Base-by-base conservation (phyloP, 1,140 invertebrate genomes). In the Lerema accius region DNA sequence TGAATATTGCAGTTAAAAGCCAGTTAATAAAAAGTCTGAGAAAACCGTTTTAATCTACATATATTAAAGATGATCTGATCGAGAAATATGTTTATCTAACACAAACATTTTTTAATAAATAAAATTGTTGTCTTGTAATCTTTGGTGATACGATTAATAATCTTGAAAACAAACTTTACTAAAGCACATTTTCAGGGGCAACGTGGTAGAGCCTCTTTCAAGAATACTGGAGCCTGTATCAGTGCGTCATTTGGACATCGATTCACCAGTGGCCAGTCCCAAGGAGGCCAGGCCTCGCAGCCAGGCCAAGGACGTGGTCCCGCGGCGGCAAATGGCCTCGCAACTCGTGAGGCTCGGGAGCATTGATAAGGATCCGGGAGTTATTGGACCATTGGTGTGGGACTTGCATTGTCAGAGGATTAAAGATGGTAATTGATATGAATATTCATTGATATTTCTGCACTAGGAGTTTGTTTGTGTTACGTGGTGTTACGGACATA, bases 361-460 rank as follows among this genome's bases (percentile, higher is more conserved):
- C 67, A 85, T 93, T 2, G 94, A 93, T 3, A 93, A 93, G 69
- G 96, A 97, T 91, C 95, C 96, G 0, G 96, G 96, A n/a, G 94
- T 96, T n/a, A 92, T 96, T 16, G 95, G 95, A 0, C 96, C 96
- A 0, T 87, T 96, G 40, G 95, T 96, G 1, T 97, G 95, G 95
- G 94, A 96, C 80, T 79, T 95, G 43, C 95, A 95, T 75, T 85
- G 87, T 58, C 90, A 90, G 62, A 87, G 89, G 65, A 87, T 91
- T 11, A 87, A 85, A 39, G 84, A 88, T 64, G 80, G 87, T 86
- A 46, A 71, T 71, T 48, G 26, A 5, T 23, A 5, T n/a, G n/a
- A n/a, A n/a, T n/a, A n/a, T n/a, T n/a, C n/a, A n/a, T n/a, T n/a
- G n/a, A n/a, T n/a, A n/a, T n/a, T n/a, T n/a, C n/a, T n/a, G n/a